phyloP scores from a whole-genome alignment of 2,113 vertebrate genomes.

The Dipodomys ordii region DNA sequence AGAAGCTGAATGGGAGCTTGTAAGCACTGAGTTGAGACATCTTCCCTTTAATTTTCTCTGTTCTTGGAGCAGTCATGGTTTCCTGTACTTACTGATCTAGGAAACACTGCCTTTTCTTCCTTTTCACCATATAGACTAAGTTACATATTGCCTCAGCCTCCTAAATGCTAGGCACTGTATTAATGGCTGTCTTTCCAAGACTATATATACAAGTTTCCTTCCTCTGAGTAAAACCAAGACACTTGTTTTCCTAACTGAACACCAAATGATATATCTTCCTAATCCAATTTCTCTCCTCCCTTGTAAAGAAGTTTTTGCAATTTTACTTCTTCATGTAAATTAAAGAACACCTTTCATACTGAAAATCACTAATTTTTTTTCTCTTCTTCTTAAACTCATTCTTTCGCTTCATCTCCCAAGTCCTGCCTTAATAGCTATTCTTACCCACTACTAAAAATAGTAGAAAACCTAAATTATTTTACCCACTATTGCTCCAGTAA shows the following conservation, averaged over 20 bases:
- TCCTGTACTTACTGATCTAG: background rate
- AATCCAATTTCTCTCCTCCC: background rate
- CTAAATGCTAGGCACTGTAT: background rate
- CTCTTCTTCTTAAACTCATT: background rate
- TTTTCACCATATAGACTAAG: too few species aligned
- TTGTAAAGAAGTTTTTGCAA: background rate
- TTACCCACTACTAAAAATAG: slow-evolving; percentile 7
- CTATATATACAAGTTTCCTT: background rate
- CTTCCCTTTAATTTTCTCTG: too few species aligned
- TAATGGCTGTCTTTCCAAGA: background rate
- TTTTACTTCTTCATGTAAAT: slow-evolving; percentile 14
- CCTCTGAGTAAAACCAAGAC: background rate
- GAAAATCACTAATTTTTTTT: background rate
- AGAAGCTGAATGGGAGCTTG: background rate
- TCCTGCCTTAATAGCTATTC: background rate
- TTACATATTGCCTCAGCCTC: background rate
- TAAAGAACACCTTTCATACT: background rate
- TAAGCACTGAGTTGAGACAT: background rate
- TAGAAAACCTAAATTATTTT: background rate
- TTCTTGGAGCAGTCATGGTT: too few species aligned
- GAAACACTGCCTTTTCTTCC: background rate
- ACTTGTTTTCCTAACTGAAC: background rate
- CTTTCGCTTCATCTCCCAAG: background rate
- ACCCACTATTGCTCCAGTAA: background rate
- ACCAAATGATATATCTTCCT: background rate